Evolutionary conservation across 2,113 vertebrate species (phyloP), one percentile per base, ranked within the genome.

Genomic region (Aspidoscelis tigris): DNA sequence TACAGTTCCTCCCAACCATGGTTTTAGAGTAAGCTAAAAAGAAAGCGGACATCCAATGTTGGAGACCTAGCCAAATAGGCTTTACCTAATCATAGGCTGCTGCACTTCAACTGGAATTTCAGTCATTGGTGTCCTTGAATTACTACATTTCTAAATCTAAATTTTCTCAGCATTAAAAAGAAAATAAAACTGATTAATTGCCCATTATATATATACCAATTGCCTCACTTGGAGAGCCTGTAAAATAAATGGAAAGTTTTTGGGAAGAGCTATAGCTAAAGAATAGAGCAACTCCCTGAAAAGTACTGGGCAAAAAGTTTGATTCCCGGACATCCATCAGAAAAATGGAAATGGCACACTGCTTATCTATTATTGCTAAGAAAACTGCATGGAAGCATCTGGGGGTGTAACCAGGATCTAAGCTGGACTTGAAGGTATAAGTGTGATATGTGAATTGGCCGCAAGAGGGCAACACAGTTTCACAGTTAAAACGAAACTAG

Each of bases 391-490:
- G 41, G 21, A 24, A 14, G n/a, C 33, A 2, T 1, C 33, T 9
- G 47, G 5, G 47, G 47, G 47, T 6, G 1, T 9, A 33, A 50
- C 47, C 47, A 50, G 47, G 47, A 50, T 6, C 47, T 50, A 9
- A 50, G 47, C 5, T 9, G 8, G 47, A 50, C 47, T 50, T 50
- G 47, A 50, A 50, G 47, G 58, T 16, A 1, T 39, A 61, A 18
- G 24, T 53, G 26, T 87, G 82, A 82, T 79, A 39, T 74, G 10
- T 20, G 75, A 41, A 78, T 2, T 70, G 8, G 65, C 24, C 92
- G 79, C 66, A 22, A 82, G 93, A 68, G 39, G 10, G 85, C 66
- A 65, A 86, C 79, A 77, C 47, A 74, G 8, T 20, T 53, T 79
- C 77, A 69, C 47, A 58, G 3, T 66, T 77, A 47, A 26, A 33